phyloP scores from a whole-genome alignment of 2,113 vertebrate species.

The Macaca nemestrina region DNA sequence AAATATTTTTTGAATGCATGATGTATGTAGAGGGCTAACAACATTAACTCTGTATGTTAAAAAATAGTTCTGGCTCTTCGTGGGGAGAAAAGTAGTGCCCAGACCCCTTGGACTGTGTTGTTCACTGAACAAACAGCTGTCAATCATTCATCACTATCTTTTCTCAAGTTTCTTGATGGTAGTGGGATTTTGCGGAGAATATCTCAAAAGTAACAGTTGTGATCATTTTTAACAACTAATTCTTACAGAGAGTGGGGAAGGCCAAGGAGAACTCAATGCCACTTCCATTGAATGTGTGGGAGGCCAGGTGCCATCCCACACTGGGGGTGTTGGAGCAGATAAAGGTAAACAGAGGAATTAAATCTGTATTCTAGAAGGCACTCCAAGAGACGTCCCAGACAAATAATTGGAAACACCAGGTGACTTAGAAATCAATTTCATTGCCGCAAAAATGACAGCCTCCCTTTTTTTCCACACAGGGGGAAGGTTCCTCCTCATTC shows the following conservation, averaged over 20 bases:
- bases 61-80: neutral
- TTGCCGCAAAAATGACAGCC: conserved; percentile 65
- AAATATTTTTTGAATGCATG: neutral
- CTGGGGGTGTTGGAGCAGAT: neutral
- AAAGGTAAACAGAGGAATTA: neutral
- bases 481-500: conserved; percentile 75
- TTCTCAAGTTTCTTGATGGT: neutral
- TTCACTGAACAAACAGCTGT: neutral
- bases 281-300: neutral
- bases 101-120: neutral
- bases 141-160: neutral
- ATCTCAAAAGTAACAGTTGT: neutral
- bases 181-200: neutral
- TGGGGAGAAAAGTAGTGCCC: neutral
- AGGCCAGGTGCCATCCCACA: neutral
- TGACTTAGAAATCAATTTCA: conserved; percentile 37
- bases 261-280: neutral
- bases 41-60: neutral
- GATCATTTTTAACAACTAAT: neutral
- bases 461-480: conserved; percentile 61
- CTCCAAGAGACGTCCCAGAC: neutral
- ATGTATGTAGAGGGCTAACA: neutral
- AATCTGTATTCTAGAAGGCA: neutral
- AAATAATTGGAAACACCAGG: neutral
- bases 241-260: neutral